Conservation (phyloP, 2,113 vertebrate species). For the Nesogale talazaci region DNA sequence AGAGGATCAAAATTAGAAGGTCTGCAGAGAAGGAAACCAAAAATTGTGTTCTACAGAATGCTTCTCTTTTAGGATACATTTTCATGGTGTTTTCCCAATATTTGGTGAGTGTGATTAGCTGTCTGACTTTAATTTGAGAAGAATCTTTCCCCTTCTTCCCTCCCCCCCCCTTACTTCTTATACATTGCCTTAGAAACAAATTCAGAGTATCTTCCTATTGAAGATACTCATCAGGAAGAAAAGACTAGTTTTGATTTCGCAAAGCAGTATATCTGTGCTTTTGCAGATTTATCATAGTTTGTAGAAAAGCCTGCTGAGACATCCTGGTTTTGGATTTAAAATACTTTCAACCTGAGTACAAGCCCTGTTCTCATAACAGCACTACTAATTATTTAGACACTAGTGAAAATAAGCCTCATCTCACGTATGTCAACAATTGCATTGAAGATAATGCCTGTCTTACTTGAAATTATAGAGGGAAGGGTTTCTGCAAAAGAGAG, state of each 20-base stretch:
- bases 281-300: conserved; percentile 77
- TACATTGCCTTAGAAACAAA: neutral
- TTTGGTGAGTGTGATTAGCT: neutral
- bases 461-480: conserved; percentile 72
- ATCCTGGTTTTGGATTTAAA: conserved; percentile 75
- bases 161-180: neutral
- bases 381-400: conserved; percentile 75
- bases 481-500: conserved; percentile 69
- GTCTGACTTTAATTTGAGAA: conserved; percentile 16
- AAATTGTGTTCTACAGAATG: neutral
- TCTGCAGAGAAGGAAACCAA: neutral
- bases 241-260: conserved; percentile 62
- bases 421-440: conserved; percentile 78
- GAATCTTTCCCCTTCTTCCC: neutral
- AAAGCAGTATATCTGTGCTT: conserved; percentile 67
- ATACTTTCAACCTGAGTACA: conserved; percentile 52
- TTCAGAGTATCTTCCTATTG: neutral
- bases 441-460: conserved; percentile 73
- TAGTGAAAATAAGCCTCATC: conserved; percentile 75
- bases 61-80: neutral
- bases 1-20: neutral
- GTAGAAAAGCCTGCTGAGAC: conserved; percentile 71
- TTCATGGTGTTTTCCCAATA: neutral
- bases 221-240: conserved; percentile 19
- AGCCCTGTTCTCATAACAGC: conserved; percentile 67